These are phyloP conservation scores for Sphaeridia pumilis DNA, from an alignment of 2,888 invertebrate genomes.

Conservation along the genomic window DNA sequence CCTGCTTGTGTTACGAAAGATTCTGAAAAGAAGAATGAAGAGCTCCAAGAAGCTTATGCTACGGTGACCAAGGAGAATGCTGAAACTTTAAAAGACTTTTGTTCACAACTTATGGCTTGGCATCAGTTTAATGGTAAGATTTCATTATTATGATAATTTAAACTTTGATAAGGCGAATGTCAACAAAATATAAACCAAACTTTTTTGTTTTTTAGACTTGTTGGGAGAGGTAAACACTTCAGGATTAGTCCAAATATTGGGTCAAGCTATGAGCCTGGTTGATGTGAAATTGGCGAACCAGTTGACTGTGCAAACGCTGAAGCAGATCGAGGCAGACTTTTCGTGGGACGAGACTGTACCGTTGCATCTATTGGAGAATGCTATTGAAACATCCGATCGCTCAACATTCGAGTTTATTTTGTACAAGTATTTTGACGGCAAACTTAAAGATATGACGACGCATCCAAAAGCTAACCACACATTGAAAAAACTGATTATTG, in stretches of 20 bases:
- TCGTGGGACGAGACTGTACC: slow-evolving; percentile 41
- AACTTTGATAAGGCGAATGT: background rate
- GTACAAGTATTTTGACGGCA: slow-evolving; percentile 54
- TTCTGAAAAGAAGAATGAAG: slow-evolving; percentile 42
- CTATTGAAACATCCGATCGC: slow-evolving; percentile 50
- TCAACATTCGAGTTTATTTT: slow-evolving; percentile 56
- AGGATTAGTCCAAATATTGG: slow-evolving; percentile 54
- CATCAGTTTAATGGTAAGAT: slow-evolving; percentile 53
- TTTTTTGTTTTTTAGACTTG: too few relatives aligned
- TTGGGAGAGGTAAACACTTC: slow-evolving; percentile 58
- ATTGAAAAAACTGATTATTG: slow-evolving; percentile 61
- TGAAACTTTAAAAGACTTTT: slow-evolving; percentile 53
- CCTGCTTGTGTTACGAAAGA: slow-evolving; percentile 40
- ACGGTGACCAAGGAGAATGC: slow-evolving; percentile 49
- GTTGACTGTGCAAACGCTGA: slow-evolving; percentile 6
- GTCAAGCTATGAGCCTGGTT: slow-evolving; percentile 45
- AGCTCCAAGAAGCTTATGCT: slow-evolving; percentile 37
- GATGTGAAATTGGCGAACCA: slow-evolving; percentile 13
- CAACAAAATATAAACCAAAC: too few relatives aligned
- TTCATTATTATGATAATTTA: too few relatives aligned
- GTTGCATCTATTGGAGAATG: slow-evolving; percentile 51
- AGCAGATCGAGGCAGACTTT: slow-evolving; percentile 7
- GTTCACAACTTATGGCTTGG: slow-evolving; percentile 52
- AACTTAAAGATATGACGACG: slow-evolving; percentile 50
- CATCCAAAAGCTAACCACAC: slow-evolving; percentile 62